Evolutionary conservation across 2,888 invertebrate genomes (phyloP).

Genomic region (Osmoderma eremita): DNA sequence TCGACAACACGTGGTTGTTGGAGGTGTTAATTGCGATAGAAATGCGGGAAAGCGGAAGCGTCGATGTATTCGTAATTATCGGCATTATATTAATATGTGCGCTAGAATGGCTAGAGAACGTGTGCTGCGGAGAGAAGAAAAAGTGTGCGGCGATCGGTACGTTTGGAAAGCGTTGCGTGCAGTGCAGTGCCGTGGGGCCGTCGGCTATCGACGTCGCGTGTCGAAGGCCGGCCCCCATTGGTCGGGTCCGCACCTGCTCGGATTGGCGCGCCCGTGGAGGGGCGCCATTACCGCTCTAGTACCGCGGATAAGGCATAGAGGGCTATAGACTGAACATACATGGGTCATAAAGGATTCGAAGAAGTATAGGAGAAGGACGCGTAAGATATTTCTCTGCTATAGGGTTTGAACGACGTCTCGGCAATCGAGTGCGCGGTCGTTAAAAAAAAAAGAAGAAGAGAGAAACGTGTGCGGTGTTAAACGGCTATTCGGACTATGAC

Average conservation of each 20-base stretch:
- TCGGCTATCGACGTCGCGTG: constrained; percentile 50
- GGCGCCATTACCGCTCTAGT: constrained; percentile 68
- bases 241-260: constrained; percentile 67
- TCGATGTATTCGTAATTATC: constrained; percentile 18
- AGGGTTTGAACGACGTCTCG: constrained; percentile 61
- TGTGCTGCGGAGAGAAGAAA: constrained; percentile 32
- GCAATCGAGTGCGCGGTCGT: constrained; percentile 59
- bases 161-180: constrained; percentile 41
- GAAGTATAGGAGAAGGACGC: constrained; percentile 74
- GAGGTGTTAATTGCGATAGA: not conserved
- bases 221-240: constrained; percentile 63
- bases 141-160: no score
- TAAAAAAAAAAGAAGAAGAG: constrained; percentile 48
- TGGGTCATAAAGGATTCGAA: constrained; percentile 88
- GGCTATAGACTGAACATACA: constrained; percentile 86
- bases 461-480: constrained; percentile 53
- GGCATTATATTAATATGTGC: constrained; percentile 21
- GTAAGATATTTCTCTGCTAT: constrained; percentile 63
- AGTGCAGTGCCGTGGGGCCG: constrained; percentile 48
- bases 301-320: constrained; percentile 79
- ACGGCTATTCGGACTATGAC: constrained; percentile 56
- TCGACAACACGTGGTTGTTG: not conserved
- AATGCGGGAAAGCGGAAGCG: constrained; percentile 6
- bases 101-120: no score
- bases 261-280: constrained; percentile 63